A percentile compares a stretch with the other conserved stretches of the same genome.
Evolutionary conservation across 2,113 vertebrate genomes (phyloP).

Genomic region (Phocoena phocoena): DNA sequence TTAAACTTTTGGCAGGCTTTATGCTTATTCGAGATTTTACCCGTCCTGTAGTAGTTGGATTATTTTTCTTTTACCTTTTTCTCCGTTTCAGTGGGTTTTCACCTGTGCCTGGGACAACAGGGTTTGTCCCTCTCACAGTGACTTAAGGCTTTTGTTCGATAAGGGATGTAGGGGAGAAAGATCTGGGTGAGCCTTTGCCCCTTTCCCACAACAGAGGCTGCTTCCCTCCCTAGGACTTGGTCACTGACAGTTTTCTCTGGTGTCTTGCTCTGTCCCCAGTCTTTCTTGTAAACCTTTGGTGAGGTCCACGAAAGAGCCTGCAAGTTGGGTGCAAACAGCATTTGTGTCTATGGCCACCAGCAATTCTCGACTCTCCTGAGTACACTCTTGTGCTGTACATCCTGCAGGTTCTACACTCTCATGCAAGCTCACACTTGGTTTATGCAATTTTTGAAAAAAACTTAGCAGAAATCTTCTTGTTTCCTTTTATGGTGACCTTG

Average conservation of each 20-base stretch:
- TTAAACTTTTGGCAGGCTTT: background rate
- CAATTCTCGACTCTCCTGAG: background rate
- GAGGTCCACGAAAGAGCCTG: background rate
- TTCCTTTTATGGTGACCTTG: background rate
- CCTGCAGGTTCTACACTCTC: background rate
- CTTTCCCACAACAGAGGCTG: background rate
- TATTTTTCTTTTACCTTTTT: background rate
- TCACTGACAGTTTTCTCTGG: background rate
- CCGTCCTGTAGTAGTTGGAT: background rate
- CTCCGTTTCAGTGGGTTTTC: background rate
- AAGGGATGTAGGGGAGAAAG: background rate
- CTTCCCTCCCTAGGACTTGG: background rate
- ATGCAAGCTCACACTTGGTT: background rate
- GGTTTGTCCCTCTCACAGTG: background rate
- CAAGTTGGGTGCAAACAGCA: background rate
- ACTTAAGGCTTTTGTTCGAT: background rate
- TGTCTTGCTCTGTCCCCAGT: background rate
- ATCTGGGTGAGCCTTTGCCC: background rate
- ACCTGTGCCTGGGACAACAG: background rate
- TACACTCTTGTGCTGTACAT: background rate
- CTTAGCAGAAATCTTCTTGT: background rate
- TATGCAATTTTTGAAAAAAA: background rate
- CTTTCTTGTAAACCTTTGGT: background rate
- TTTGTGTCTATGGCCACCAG: background rate
- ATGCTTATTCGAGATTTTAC: background rate